phyloP scores from a whole-genome alignment of 2,888 invertebrate species.

The Beris chalybata region DNA sequence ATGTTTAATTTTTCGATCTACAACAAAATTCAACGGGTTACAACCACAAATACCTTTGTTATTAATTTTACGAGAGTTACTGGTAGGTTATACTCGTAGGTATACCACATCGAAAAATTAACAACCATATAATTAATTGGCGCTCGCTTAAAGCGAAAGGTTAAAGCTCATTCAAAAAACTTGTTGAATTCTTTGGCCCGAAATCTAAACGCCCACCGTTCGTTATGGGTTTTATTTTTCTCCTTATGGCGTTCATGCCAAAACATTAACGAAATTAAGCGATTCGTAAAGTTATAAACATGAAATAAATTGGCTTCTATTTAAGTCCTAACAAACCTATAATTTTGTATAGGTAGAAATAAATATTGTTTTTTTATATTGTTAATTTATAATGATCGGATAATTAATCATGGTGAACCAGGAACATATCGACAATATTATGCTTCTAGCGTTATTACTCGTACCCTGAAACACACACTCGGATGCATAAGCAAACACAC shows the following conservation, averaged over 20 bases:
- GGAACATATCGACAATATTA: slow-evolving; percentile 10
- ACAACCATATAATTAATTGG: slow-evolving; percentile 27
- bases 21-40: too few species aligned
- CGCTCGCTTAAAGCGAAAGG: slow-evolving; percentile 12
- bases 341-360: slow-evolving; percentile 25
- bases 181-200: slow-evolving; percentile 2
- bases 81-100: too few species aligned
- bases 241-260: not conserved
- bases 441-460: slow-evolving; percentile 16
- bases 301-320: slow-evolving; percentile 30
- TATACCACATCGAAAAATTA: not conserved
- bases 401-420: slow-evolving; percentile 28
- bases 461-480: not conserved
- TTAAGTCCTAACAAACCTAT: slow-evolving; percentile 29
- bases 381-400: slow-evolving; percentile 25
- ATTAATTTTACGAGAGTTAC: too few species aligned
- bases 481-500: too few species aligned
- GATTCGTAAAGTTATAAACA: slow-evolving; percentile 12
- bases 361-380: slow-evolving; percentile 19
- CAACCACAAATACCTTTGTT: too few species aligned
- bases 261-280: slow-evolving; percentile 10
- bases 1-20: too few species aligned
- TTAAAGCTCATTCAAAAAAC: slow-evolving; percentile 15
- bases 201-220: not conserved
- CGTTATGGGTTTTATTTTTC: not conserved